Evolutionary conservation across 2,888 invertebrate species (phyloP).

Genomic region (Athrips mouffetella): DNA sequence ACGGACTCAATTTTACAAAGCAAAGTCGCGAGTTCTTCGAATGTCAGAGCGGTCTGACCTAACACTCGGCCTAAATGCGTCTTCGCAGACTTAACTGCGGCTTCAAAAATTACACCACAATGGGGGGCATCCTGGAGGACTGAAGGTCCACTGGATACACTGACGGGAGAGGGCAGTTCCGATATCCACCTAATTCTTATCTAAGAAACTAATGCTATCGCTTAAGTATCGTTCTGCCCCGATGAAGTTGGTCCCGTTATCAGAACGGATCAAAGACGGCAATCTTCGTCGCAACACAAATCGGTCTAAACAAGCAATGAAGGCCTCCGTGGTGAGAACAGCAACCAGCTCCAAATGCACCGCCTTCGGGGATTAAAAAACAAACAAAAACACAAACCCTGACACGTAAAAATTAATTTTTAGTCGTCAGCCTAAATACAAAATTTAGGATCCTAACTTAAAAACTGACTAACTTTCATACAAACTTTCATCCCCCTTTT

Average conservation of each 20-base stretch:
- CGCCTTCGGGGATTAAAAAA: constrained; percentile 17
- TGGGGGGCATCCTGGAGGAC: constrained; percentile 12
- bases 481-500: no score
- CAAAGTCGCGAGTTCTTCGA: constrained; percentile 13
- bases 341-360: constrained; percentile 20
- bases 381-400: constrained; percentile 19
- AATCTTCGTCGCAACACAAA: constrained; percentile 18
- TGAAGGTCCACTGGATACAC: constrained; percentile 14
- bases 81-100: constrained; percentile 17
- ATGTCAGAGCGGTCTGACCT: neutral
- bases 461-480: no score
- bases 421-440: no score
- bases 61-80: neutral
- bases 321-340: constrained; percentile 18
- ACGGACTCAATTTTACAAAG: constrained; percentile 7
- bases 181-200: neutral
- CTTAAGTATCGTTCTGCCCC: constrained; percentile 10
- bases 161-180: neutral
- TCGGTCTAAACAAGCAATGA: constrained; percentile 16
- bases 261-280: constrained; percentile 15
- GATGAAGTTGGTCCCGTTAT: constrained; percentile 20
- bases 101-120: constrained; percentile 17
- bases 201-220: neutral
- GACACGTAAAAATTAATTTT: no score
- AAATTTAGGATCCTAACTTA: no score